Conservation (phyloP, 2,113 vertebrate species). For the Hydrochoerus hydrochaeris region DNA sequence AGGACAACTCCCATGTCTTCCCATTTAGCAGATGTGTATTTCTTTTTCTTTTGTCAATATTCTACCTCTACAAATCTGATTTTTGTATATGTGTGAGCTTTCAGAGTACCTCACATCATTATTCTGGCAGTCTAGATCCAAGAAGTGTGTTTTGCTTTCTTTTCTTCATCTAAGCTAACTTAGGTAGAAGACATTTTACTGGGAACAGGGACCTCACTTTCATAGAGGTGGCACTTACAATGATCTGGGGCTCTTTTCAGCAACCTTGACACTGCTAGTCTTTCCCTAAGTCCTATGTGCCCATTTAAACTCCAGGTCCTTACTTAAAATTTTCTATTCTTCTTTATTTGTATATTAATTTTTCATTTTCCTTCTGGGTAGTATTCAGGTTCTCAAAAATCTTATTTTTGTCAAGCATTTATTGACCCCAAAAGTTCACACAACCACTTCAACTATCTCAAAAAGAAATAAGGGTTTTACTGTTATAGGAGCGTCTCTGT, state of each 20-base stretch:
- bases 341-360: not conserved
- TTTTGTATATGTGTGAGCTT: not conserved
- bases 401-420: not conserved
- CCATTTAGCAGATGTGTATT: not conserved
- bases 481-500: not conserved
- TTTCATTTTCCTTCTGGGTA: not conserved
- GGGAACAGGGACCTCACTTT: too few species aligned
- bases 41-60: too few species aligned
- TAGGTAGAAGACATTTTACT: not conserved
- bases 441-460: not conserved
- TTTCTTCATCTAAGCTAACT: not conserved
- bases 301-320: too few species aligned
- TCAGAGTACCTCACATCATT: not conserved
- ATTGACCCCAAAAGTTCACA: not conserved
- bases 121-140: not conserved
- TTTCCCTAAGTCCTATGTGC: not conserved
- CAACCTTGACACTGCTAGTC: too few species aligned
- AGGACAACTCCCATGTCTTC: not conserved
- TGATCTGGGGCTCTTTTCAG: not conserved
- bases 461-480: not conserved
- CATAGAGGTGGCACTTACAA: fast-evolving
- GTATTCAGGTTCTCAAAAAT: not conserved
- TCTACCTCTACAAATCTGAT: too few species aligned
- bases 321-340: not conserved
- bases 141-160: not conserved